Conservation (phyloP, 2,888 invertebrate species). For the Noctua janthina region DNA sequence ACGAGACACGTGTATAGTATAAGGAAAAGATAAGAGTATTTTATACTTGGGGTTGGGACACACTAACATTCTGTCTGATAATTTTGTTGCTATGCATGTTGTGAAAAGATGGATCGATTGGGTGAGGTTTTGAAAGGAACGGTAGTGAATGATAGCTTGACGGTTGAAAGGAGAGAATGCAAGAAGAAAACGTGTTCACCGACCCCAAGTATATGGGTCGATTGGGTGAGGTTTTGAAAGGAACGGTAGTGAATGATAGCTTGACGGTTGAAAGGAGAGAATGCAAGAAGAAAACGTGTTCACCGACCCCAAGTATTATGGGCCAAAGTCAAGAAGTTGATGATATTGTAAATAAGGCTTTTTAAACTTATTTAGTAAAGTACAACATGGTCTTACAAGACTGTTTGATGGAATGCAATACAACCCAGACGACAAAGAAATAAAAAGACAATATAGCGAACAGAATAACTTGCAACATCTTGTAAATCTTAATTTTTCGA, state of each 20-base stretch:
- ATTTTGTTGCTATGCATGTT: background rate
- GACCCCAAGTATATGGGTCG: background rate
- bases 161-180: background rate
- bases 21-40: conserved; percentile 5
- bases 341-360: background rate
- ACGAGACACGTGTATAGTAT: background rate
- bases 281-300: background rate
- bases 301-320: background rate
- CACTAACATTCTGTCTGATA: background rate
- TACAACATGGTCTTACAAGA: too few species aligned
- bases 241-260: background rate
- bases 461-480: background rate
- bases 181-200: background rate
- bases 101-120: background rate
- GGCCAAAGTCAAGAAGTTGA: too few species aligned
- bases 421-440: background rate
- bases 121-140: background rate
- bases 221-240: background rate
- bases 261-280: background rate
- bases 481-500: background rate
- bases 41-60: background rate
- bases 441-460: background rate
- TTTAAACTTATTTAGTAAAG: background rate
- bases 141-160: background rate
- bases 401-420: too few species aligned